phyloP scores from a whole-genome alignment of 2,888 invertebrate species.

The Philhelius pedissequus region DNA sequence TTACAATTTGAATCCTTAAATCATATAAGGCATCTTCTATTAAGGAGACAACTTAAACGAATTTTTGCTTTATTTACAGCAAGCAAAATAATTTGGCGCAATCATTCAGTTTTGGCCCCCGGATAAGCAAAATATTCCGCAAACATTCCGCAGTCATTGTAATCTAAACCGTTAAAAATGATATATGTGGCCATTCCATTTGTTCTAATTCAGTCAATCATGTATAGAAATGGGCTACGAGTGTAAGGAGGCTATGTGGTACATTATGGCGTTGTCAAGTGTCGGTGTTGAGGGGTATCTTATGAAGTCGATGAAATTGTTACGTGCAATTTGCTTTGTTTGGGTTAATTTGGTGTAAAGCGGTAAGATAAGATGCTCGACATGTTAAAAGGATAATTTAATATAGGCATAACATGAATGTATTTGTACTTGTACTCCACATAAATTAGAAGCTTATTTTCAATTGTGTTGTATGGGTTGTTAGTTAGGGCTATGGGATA shows the following conservation, averaged over 20 bases:
- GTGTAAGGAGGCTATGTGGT: background rate
- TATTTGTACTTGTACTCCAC: background rate
- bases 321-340: conserved; percentile 54
- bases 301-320: conserved; percentile 35
- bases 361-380: conserved; percentile 6
- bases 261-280: background rate
- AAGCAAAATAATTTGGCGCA: conserved; percentile 19
- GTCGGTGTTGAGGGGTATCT: conserved; percentile 1
- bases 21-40: background rate
- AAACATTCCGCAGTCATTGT: conserved; percentile 22
- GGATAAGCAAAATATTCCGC: conserved; percentile 21
- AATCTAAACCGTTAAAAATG: conserved; percentile 43
- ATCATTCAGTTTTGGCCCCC: conserved; percentile 40
- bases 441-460: background rate
- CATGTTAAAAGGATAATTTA: conserved; percentile 24
- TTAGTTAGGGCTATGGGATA: too few species aligned
- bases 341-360: conserved; percentile 28
- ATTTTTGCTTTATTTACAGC: background rate
- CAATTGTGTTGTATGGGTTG: background rate
- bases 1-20: background rate
- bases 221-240: background rate
- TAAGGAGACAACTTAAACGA: background rate
- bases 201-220: conserved; percentile 54
- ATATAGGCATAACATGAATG: background rate
- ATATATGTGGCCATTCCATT: conserved; percentile 54